Evolutionary conservation across 2,888 invertebrate genomes (phyloP).

Genomic region (Philereme transversata): DNA sequence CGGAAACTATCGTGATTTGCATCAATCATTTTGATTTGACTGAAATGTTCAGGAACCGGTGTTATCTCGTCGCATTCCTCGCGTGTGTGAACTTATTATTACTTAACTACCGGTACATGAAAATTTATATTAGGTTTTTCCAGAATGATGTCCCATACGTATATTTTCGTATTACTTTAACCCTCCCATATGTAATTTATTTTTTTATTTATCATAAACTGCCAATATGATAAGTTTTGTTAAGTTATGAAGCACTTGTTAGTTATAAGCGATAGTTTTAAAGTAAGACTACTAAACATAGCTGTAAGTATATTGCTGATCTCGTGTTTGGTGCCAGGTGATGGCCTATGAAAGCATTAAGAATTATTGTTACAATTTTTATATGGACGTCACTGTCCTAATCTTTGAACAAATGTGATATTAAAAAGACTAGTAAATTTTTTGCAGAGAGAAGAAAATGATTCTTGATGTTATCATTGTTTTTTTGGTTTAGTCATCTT

Average conservation of each 20-base stretch:
- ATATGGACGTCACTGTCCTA: constrained; percentile 81
- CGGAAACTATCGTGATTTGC: too few species aligned
- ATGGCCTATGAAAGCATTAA: constrained; percentile 81
- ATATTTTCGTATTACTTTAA: constrained; percentile 54
- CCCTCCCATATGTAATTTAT: constrained; percentile 53
- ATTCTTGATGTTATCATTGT: constrained; percentile 83
- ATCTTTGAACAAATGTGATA: constrained; percentile 82
- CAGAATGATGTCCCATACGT: constrained; percentile 50
- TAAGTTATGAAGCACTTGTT: constrained; percentile 69
- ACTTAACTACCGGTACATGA: too few species aligned
- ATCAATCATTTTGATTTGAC: too few species aligned
- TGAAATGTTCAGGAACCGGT: too few species aligned
- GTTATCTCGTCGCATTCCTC: too few species aligned
- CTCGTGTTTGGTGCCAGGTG: constrained; percentile 76
- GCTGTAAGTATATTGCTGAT: constrained; percentile 76
- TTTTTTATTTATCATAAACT: constrained; percentile 70
- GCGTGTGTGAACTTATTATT: too few species aligned
- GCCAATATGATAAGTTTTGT: constrained; percentile 76
- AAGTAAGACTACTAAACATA: constrained; percentile 71
- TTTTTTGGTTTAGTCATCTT: constrained; percentile 81
- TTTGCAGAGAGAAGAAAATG: constrained; percentile 73
- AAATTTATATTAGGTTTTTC: too few species aligned
- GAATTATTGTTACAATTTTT: constrained; percentile 81
- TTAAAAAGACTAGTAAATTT: constrained; percentile 78
- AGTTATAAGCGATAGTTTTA: constrained; percentile 73